phyloP scores from a whole-genome alignment of 2,888 invertebrate genomes.

The Dyspetes luteomarginatus region DNA sequence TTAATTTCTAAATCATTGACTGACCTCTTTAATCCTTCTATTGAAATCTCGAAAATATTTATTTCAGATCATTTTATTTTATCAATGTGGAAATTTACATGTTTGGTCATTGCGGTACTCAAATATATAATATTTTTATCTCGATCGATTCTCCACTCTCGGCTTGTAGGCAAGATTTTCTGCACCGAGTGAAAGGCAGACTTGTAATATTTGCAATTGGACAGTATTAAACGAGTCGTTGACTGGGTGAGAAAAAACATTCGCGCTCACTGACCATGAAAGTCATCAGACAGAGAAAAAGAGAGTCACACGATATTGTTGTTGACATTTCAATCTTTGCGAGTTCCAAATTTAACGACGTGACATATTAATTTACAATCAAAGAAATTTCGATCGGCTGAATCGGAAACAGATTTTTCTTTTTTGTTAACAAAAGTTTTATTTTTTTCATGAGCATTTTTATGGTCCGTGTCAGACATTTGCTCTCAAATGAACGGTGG shows the following conservation, averaged over 20 bases:
- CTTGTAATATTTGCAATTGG: constrained; percentile 32
- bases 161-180: constrained; percentile 41
- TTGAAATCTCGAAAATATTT: too few relatives aligned
- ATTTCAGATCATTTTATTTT: too few relatives aligned
- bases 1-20: too few relatives aligned
- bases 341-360: neutral
- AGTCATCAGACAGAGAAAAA: constrained; percentile 25
- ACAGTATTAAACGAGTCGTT: constrained; percentile 25
- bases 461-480: too few relatives aligned
- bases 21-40: too few relatives aligned
- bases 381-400: neutral
- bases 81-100: too few relatives aligned
- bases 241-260: constrained; percentile 25
- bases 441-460: neutral
- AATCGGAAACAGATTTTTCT: neutral
- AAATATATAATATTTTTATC: constrained; percentile 42
- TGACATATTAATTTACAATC: constrained; percentile 12
- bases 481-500: too few relatives aligned
- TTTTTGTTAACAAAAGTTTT: neutral
- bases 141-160: constrained; percentile 47
- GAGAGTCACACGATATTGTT: constrained; percentile 11
- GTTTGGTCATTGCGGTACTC: too few relatives aligned
- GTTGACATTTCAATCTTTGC: constrained; percentile 10
- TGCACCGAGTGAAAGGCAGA: constrained; percentile 51
- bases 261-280: constrained; percentile 52